Evolutionary conservation across 2,113 vertebrate species (phyloP).

Genomic region (Megaceryle maxima): DNA sequence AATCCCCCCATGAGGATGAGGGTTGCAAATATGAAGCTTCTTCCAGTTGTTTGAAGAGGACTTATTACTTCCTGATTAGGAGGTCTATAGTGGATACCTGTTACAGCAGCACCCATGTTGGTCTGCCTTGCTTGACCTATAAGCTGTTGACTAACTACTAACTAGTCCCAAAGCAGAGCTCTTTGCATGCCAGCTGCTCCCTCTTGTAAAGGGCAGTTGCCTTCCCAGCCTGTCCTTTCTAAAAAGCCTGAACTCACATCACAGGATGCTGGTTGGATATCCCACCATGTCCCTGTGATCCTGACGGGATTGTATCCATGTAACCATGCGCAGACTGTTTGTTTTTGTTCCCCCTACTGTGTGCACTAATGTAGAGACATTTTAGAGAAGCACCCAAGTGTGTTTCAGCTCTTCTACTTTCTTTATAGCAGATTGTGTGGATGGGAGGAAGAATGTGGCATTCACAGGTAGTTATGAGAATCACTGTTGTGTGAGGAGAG

Average conservation of each 20-base stretch:
- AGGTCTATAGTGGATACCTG: not conserved
- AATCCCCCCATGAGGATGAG: not conserved
- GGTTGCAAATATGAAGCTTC: not conserved
- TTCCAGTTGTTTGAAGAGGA: not conserved
- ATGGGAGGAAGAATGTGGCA: not conserved
- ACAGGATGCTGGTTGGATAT: accelerated
- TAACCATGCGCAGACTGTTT: not conserved
- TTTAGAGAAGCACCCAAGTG: not conserved
- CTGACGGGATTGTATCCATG: not conserved
- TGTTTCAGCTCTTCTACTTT: not conserved
- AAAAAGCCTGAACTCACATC: not conserved
- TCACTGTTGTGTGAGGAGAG: not conserved
- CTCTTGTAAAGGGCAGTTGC: not conserved
- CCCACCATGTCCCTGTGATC: not conserved
- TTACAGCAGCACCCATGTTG: not conserved
- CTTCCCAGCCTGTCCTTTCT: not conserved
- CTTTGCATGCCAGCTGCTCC: not conserved
- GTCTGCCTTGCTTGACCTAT: not conserved
- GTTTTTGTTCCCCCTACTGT: not conserved
- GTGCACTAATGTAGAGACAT: not conserved
- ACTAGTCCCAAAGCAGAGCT: not conserved
- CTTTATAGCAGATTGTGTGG: not conserved
- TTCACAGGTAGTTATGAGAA: not conserved
- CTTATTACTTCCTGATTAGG: not conserved
- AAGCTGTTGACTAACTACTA: not conserved